These are phyloP conservation scores for Talpa occidentalis DNA, from an alignment of 2,113 vertebrate species.

Conservation along the genomic window DNA sequence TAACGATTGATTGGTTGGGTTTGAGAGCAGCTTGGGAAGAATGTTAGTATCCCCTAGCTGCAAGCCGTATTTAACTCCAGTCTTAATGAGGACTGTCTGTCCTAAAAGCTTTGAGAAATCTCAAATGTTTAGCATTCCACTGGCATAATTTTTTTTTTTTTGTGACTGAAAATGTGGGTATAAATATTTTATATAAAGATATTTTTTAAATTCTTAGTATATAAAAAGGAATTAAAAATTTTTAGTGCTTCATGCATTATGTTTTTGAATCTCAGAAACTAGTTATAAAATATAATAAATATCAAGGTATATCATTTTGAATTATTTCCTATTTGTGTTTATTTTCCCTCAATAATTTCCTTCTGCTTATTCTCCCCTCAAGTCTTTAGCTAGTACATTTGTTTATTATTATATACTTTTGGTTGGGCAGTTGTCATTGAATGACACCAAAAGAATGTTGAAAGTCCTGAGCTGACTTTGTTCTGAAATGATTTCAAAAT, in stretches of 20 bases:
- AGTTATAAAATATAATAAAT: constrained; percentile 47
- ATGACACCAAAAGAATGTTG: neutral
- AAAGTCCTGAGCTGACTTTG: neutral
- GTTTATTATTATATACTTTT: constrained; percentile 14
- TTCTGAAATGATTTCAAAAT: constrained; percentile 21
- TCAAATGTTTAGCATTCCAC: constrained; percentile 22
- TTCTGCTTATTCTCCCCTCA: neutral
- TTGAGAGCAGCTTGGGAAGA: constrained; percentile 80
- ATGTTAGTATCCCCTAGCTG: constrained; percentile 75
- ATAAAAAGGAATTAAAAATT: constrained; percentile 18
- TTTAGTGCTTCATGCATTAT: neutral
- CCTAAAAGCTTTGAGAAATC: constrained; percentile 68
- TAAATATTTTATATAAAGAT: constrained; percentile 24
- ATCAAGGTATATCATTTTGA: constrained; percentile 15
- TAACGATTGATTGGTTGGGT: constrained; percentile 82
- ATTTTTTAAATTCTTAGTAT: constrained; percentile 32
- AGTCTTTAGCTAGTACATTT: neutral
- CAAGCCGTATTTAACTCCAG: constrained; percentile 78
- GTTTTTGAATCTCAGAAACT: constrained; percentile 37
- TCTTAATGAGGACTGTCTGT: constrained; percentile 80
- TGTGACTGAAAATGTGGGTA: neutral
- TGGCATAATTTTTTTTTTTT: neutral
- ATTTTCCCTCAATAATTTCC: constrained; percentile 8
- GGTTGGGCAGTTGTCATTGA: neutral
- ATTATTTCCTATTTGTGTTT: constrained; percentile 3